These are phyloP conservation scores for Eilema depressum DNA, from an alignment of 2,888 invertebrate species.

Conservation along the genomic window DNA sequence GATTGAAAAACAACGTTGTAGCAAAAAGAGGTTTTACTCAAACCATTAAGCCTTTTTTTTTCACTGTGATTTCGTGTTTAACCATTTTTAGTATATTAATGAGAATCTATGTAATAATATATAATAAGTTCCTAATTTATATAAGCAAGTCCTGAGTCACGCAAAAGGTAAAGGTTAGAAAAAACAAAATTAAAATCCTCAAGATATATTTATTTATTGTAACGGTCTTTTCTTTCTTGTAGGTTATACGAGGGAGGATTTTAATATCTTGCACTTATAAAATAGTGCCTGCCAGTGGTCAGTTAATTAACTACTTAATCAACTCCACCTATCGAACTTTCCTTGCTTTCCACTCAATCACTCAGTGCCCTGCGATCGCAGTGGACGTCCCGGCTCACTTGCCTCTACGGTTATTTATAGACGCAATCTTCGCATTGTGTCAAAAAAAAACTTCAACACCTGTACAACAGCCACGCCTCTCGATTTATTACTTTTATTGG, in stretches of 20 bases:
- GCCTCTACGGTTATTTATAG: conserved; percentile 79
- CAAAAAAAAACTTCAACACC: conserved; percentile 72
- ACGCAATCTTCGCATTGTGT: conserved; percentile 76
- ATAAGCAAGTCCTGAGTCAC: too few relatives aligned
- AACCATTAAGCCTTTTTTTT: conserved; percentile 39
- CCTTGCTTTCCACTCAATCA: conserved; percentile 74
- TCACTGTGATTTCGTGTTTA: conserved; percentile 46
- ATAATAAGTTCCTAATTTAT: too few relatives aligned
- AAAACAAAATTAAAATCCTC: too few relatives aligned
- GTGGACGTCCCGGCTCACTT: conserved; percentile 70
- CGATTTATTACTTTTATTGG: conserved; percentile 77
- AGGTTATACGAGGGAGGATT: background rate
- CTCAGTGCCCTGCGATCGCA: conserved; percentile 68
- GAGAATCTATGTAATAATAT: too few relatives aligned
- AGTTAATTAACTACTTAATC: conserved; percentile 82
- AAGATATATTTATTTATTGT: too few relatives aligned
- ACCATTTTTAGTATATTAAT: conserved; percentile 19
- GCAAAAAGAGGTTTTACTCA: conserved; percentile 37
- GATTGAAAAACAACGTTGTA: conserved; percentile 51
- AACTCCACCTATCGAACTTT: conserved; percentile 77
- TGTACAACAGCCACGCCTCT: conserved; percentile 63
- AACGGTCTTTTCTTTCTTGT: too few relatives aligned
- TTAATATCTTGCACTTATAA: background rate
- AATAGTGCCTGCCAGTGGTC: conserved; percentile 17
- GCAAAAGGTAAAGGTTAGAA: too few relatives aligned